phyloP scores from a whole-genome alignment of 2,113 vertebrate genomes.

The Alethe castanea region DNA sequence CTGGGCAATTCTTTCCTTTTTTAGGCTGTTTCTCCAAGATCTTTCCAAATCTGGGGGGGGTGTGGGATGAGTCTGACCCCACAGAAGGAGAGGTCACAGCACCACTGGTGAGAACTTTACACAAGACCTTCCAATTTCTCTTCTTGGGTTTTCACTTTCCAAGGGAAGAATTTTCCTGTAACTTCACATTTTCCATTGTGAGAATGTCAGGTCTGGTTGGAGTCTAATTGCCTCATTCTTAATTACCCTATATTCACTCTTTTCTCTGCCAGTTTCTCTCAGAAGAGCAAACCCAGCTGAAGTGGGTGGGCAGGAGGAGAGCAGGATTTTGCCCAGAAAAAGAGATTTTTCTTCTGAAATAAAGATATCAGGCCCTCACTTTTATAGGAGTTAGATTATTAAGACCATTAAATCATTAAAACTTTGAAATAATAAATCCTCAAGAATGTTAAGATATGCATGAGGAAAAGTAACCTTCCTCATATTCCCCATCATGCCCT shows the following conservation, averaged over 20 bases:
- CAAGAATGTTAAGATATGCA: background rate
- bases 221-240: background rate
- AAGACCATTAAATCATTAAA: background rate
- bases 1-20: background rate
- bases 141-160: background rate
- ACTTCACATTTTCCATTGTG: background rate
- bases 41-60: background rate
- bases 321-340: background rate
- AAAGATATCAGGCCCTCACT: background rate
- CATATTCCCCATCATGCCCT: background rate
- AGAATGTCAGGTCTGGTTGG: background rate
- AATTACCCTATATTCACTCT: background rate
- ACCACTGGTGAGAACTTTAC: background rate
- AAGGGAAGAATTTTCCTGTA: background rate
- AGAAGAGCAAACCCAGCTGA: background rate
- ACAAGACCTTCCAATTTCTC: background rate
- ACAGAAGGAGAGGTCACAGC: background rate
- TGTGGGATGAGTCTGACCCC: background rate
- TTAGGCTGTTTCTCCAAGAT: background rate
- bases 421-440: background rate
- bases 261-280: background rate
- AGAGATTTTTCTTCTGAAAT: background rate
- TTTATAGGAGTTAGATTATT: background rate
- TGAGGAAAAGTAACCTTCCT: background rate
- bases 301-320: background rate